Conservation (phyloP, 2,797 vertebrate genomes). For the Sternotherus odoratus region DNA sequence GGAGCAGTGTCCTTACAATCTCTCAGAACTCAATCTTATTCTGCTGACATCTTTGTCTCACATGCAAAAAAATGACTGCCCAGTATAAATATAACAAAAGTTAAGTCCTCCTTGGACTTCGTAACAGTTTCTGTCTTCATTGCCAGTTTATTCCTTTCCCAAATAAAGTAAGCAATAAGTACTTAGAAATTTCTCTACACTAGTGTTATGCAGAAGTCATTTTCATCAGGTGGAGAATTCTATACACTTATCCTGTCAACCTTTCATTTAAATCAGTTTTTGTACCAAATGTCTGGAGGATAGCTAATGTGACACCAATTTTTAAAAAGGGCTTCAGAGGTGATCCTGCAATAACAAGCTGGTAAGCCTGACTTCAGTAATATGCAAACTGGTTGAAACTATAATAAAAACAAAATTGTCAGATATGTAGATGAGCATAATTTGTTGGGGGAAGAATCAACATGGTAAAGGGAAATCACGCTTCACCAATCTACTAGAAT, state of each 20-base stretch:
- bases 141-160: conserved; percentile 12
- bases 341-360: too few species aligned
- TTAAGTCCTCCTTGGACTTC: not conserved
- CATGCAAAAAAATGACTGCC: not conserved
- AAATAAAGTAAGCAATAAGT: not conserved
- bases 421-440: too few species aligned
- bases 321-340: too few species aligned
- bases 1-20: not conserved
- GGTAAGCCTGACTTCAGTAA: too few species aligned
- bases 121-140: conserved; percentile 7
- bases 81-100: not conserved
- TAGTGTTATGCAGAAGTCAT: conserved; percentile 32
- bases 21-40: not conserved
- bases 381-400: too few species aligned
- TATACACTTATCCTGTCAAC: not conserved
- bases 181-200: conserved; percentile 14
- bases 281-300: too few species aligned
- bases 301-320: too few species aligned
- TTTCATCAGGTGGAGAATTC: conserved; percentile 28
- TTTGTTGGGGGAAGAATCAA: too few species aligned
- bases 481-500: too few species aligned
- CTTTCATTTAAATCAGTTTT: too few species aligned
- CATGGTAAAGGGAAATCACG: too few species aligned
- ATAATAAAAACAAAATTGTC: too few species aligned
- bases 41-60: not conserved